Evolutionary conservation across 2,797 vertebrate species (phyloP).

Genomic region (Poecilia gillii): DNA sequence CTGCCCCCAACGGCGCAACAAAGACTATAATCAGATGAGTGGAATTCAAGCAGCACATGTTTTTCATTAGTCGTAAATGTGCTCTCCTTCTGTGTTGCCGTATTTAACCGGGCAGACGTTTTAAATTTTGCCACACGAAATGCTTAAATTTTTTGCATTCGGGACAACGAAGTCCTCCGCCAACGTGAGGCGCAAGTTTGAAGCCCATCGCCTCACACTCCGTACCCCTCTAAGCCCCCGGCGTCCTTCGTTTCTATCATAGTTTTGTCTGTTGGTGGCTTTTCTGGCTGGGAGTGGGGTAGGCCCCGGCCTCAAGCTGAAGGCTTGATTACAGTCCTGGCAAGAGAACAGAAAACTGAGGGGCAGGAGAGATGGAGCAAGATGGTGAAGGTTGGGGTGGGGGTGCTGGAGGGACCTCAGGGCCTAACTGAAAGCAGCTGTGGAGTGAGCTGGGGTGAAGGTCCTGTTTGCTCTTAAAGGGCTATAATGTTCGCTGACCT

Average conservation of each 20-base stretch:
- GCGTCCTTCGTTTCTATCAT: constrained; percentile 73
- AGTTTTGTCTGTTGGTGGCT: constrained; percentile 83
- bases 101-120: constrained; percentile 53
- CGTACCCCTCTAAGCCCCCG: constrained; percentile 42
- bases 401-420: constrained; percentile 67
- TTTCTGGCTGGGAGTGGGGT: constrained; percentile 50
- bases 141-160: constrained; percentile 50
- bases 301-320: constrained; percentile 76
- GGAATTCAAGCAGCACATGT: constrained; percentile 71
- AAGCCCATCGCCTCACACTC: constrained; percentile 68
- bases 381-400: constrained; percentile 58
- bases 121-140: constrained; percentile 49
- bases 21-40: constrained; percentile 57
- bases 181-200: constrained; percentile 56
- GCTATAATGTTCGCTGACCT: constrained; percentile 68
- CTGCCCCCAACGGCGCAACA: constrained; percentile 31
- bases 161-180: constrained; percentile 52
- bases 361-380: constrained; percentile 71
- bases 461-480: constrained; percentile 66
- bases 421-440: constrained; percentile 81
- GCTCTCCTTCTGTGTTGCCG: constrained; percentile 46
- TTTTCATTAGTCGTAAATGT: constrained; percentile 65
- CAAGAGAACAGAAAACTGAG: constrained; percentile 78
- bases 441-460: constrained; percentile 66
- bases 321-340: constrained; percentile 82